Evolutionary conservation across 2,888 invertebrate genomes (phyloP).

Genomic region (Agrotis puta): DNA sequence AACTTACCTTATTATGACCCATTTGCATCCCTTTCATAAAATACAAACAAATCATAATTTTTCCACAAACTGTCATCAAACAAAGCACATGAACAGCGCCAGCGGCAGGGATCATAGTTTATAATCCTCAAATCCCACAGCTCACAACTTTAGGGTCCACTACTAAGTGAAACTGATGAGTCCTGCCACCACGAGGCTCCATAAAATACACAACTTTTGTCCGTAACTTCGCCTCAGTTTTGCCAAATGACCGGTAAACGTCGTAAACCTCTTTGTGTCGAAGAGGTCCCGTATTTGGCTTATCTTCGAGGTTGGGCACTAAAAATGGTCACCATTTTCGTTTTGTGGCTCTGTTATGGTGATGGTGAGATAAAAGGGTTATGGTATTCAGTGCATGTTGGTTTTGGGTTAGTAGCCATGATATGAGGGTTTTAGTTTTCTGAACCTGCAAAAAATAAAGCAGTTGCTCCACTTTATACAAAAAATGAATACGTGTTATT

Average conservation of each 20-base stretch:
- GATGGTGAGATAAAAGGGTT: constrained; percentile 25
- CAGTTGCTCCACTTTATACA: not conserved
- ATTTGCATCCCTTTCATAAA: not conserved
- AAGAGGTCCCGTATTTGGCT: constrained; percentile 37
- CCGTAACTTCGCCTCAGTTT: constrained; percentile 44
- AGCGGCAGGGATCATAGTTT: constrained; percentile 48
- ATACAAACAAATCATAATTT: constrained; percentile 4
- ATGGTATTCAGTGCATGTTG: constrained; percentile 2
- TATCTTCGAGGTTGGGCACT: constrained; percentile 38
- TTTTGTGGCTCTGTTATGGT: constrained; percentile 28
- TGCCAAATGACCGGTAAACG: constrained; percentile 46
- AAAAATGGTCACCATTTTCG: constrained; percentile 49
- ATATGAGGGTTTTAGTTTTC: not conserved
- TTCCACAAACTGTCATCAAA: constrained; percentile 32
- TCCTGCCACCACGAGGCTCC: constrained; percentile 37
- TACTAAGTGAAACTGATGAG: constrained; percentile 62
- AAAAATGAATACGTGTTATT: constrained; percentile 13
- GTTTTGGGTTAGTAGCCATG: not conserved
- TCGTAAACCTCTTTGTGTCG: constrained; percentile 49
- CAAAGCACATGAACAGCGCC: constrained; percentile 29
- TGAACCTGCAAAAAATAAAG: not conserved
- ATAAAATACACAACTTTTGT: constrained; percentile 59
- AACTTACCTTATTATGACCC: not conserved
- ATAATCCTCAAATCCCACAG: constrained; percentile 55
- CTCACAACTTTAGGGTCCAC: constrained; percentile 57